Percentiles rank a stretch among this genome's conserved stretches.
Evolutionary conservation across 2,797 vertebrate genomes (phyloP).

Genomic region (Scomberomorus guttatus): DNA sequence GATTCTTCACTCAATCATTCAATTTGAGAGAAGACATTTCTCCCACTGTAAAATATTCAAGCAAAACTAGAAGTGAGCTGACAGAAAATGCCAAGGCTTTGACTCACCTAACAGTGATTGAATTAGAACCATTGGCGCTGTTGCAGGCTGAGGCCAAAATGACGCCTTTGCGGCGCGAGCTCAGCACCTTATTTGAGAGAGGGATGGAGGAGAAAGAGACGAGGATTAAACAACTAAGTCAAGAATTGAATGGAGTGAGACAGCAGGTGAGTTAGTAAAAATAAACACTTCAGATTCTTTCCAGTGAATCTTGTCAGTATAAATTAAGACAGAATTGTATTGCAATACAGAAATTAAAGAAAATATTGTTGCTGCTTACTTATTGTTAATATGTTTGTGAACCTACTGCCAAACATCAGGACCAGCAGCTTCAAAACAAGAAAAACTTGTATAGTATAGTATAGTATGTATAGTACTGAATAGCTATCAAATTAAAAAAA

Average conservation of each 20-base stretch:
- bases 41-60: not conserved
- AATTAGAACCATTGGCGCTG: slow-evolving; percentile 14
- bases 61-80: not conserved
- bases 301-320: too few species aligned
- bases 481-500: slow-evolving; percentile 43
- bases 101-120: not conserved
- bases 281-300: not conserved
- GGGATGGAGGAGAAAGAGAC: slow-evolving; percentile 41
- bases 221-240: slow-evolving; percentile 41
- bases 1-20: not conserved
- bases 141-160: slow-evolving; percentile 60
- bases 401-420: not conserved
- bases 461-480: slow-evolving; percentile 25
- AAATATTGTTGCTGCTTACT: not conserved
- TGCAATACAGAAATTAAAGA: too few species aligned
- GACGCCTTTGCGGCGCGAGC: slow-evolving; percentile 35
- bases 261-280: slow-evolving; percentile 34
- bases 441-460: too few species aligned
- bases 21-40: not conserved
- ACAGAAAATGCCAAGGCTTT: slow-evolving; percentile 8
- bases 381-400: not conserved
- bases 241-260: slow-evolving; percentile 46
- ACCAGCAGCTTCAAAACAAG: not conserved
- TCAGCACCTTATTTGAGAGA: slow-evolving; percentile 17
- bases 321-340: too few species aligned